Evolutionary conservation across 2,888 invertebrate species (phyloP).

Genomic region (Morpho deidamia): DNA sequence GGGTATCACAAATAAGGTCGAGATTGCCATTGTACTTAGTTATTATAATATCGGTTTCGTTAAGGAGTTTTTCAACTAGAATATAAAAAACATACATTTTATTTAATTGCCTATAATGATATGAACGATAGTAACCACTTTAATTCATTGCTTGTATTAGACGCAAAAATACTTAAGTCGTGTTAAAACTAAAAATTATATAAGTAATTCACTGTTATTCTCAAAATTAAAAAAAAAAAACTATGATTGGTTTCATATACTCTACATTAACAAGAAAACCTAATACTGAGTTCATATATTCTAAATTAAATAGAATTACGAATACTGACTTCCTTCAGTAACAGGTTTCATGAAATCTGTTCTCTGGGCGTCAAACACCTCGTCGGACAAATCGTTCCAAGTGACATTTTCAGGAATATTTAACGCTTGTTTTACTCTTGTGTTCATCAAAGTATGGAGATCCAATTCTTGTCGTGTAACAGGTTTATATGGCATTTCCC

Average conservation of each 20-base stretch:
- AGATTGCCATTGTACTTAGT: conserved; percentile 88
- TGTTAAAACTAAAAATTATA: conserved; percentile 48
- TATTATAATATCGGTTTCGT: conserved; percentile 82
- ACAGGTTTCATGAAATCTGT: conserved; percentile 91
- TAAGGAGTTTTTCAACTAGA: conserved; percentile 83
- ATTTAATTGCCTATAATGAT: no score
- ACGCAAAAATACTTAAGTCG: conserved; percentile 42
- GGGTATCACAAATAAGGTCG: conserved; percentile 90
- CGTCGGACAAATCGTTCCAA: conserved; percentile 81
- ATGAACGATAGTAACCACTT: no score
- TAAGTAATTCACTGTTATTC: no score
- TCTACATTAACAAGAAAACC: neutral
- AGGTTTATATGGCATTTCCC: conserved; percentile 38
- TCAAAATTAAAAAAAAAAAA: conserved; percentile 78
- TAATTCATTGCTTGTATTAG: no score
- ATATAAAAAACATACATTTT: conserved; percentile 12
- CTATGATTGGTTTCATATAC: neutral
- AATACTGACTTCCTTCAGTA: conserved; percentile 66
- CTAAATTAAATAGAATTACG: neutral
- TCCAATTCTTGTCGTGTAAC: conserved; percentile 35
- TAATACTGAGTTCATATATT: neutral
- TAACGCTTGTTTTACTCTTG: conserved; percentile 81
- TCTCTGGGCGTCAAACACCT: conserved; percentile 78
- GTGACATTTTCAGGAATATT: conserved; percentile 79
- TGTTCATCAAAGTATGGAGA: conserved; percentile 83